These are phyloP conservation scores for Drosophila kikkawai DNA, from an alignment of 1,140 invertebrate species.

Conservation along the genomic window DNA sequence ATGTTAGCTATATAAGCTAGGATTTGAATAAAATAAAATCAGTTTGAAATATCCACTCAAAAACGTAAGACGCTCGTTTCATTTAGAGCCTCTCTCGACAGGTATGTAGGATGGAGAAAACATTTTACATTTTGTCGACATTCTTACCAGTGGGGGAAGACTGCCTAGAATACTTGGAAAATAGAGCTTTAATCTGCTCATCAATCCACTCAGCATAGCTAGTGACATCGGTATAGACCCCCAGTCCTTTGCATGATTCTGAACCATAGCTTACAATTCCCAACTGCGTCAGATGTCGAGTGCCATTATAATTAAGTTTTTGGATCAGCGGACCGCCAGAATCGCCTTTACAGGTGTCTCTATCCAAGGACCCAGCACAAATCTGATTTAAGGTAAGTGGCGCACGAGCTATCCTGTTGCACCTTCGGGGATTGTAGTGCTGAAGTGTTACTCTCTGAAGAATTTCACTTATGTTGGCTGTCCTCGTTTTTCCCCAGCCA, in stretches of 20 bases:
- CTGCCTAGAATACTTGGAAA: too few species aligned
- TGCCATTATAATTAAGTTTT: not conserved
- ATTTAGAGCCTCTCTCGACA: too few species aligned
- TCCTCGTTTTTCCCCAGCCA: not conserved
- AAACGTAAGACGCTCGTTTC: too few species aligned
- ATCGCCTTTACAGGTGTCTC: not conserved
- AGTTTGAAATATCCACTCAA: too few species aligned
- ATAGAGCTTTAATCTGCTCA: too few species aligned
- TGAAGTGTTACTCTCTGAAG: not conserved
- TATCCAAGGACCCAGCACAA: not conserved
- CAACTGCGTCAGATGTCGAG: not conserved
- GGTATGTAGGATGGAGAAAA: too few species aligned
- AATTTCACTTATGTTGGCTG: not conserved
- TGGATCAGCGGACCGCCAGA: constrained; percentile 14
- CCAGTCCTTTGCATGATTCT: not conserved
- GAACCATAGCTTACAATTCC: not conserved
- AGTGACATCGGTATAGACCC: not conserved
- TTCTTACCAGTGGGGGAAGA: too few species aligned
- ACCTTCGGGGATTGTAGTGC: rapidly evolving
- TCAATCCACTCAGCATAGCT: too few species aligned
- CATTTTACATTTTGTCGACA: too few species aligned
- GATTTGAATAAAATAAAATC: too few species aligned
- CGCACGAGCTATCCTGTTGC: rapidly evolving
- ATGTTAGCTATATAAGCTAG: too few species aligned
- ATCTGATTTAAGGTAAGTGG: not conserved